Conservation (phyloP, 2,113 vertebrate genomes). For the Ia io region DNA sequence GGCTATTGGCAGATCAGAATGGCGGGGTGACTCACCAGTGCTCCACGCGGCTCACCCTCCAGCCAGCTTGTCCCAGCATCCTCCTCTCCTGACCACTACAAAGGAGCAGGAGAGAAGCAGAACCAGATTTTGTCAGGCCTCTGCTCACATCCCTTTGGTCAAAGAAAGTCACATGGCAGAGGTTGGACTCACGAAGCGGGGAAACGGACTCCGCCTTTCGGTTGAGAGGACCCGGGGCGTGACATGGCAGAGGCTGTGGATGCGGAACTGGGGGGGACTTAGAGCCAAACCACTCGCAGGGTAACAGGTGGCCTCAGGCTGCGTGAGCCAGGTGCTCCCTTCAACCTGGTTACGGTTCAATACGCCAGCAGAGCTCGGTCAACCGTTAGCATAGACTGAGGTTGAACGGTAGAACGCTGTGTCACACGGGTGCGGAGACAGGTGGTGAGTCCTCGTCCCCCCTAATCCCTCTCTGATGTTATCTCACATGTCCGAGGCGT, state of each 20-base stretch:
- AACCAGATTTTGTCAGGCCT: background rate
- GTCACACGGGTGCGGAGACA: background rate
- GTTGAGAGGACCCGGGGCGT: background rate
- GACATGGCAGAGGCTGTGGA: background rate
- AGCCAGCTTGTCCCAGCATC: background rate
- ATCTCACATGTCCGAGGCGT: accelerated
- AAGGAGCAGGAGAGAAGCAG: background rate
- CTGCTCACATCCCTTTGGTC: background rate
- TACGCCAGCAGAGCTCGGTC: background rate
- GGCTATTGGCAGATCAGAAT: accelerated
- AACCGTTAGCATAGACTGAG: background rate
- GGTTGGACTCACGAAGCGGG: background rate
- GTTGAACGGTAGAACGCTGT: background rate
- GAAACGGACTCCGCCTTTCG: background rate
- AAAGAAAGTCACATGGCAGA: background rate
- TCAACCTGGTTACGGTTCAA: background rate
- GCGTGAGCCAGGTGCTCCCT: background rate
- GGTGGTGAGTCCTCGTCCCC: background rate
- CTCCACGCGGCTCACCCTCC: background rate
- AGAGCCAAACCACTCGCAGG: accelerated
- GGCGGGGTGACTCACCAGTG: background rate
- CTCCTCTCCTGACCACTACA: background rate
- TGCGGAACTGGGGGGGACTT: background rate
- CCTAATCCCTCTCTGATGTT: background rate
- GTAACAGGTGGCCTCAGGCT: background rate